Percentiles rank a stretch among this genome's conserved stretches.
These are phyloP conservation scores for Tiliacea citrago DNA, from an alignment of 2,888 invertebrate species.

Conservation along the genomic window DNA sequence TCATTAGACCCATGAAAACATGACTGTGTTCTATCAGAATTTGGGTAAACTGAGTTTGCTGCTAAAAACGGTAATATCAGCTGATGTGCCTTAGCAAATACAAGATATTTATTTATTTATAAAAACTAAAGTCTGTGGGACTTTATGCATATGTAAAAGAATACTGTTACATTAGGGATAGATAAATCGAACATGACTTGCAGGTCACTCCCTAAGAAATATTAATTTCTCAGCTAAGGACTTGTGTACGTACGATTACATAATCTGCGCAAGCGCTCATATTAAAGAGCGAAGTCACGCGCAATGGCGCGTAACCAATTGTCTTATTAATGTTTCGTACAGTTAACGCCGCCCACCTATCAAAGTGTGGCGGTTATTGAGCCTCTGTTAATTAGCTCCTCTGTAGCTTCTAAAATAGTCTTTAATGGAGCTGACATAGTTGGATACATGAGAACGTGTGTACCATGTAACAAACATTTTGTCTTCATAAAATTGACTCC, in stretches of 20 bases:
- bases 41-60: too few relatives aligned
- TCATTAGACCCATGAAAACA: not conserved
- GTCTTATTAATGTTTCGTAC: slow-evolving; percentile 79
- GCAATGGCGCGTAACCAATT: slow-evolving; percentile 67
- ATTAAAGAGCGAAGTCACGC: slow-evolving; percentile 63
- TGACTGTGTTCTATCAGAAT: not conserved
- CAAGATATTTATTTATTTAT: not conserved
- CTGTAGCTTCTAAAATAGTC: slow-evolving; percentile 45
- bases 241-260: slow-evolving; percentile 45
- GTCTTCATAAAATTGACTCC: not conserved
- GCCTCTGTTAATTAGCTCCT: slow-evolving; percentile 69
- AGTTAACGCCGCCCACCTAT: slow-evolving; percentile 78
- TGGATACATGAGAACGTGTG: slow-evolving; percentile 25
- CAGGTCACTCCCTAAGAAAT: not conserved
- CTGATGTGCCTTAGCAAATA: not conserved
- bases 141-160: too few relatives aligned
- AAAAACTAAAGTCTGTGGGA: too few relatives aligned
- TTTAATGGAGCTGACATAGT: slow-evolving; percentile 50
- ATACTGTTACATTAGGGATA: too few relatives aligned
- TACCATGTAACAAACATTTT: not conserved
- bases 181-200: not conserved
- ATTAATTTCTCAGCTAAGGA: not conserved
- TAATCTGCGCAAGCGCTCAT: slow-evolving; percentile 55
- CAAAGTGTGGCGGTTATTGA: slow-evolving; percentile 62
- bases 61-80: not conserved